Conservation (phyloP, 2,113 vertebrate genomes). For the Bathybates hornii region DNA sequence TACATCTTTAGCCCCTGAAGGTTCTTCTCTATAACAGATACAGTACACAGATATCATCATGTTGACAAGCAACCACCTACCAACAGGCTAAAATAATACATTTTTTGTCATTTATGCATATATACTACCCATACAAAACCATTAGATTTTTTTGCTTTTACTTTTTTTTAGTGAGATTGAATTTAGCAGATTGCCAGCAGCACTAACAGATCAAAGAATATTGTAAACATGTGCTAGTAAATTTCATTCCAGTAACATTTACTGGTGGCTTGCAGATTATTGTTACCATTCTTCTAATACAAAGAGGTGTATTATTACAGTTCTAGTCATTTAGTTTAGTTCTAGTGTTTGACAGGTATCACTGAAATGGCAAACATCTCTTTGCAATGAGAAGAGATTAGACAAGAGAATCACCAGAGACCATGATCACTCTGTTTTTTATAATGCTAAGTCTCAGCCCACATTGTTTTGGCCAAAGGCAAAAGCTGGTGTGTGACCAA, state of each 20-base stretch:
- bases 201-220: not conserved
- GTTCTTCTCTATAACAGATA: not conserved
- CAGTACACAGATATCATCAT: accelerated
- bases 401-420: not conserved
- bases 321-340: not conserved
- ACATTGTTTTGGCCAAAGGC: slow-evolving; percentile 12
- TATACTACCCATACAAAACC: not conserved
- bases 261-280: not conserved
- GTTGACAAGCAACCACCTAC: not conserved
- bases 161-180: not conserved
- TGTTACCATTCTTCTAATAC: not conserved
- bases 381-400: not conserved
- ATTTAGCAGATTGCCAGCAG: not conserved
- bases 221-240: not conserved
- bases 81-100: not conserved
- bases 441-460: not conserved
- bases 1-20: not conserved
- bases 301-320: not conserved
- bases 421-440: not conserved
- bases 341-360: not conserved
- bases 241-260: not conserved
- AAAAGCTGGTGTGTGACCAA: not conserved
- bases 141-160: accelerated
- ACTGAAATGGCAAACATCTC: not conserved
- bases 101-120: not conserved